These are phyloP conservation scores for Chloroceryle aenea DNA, from an alignment of 2,113 vertebrate genomes.

Conservation along the genomic window DNA sequence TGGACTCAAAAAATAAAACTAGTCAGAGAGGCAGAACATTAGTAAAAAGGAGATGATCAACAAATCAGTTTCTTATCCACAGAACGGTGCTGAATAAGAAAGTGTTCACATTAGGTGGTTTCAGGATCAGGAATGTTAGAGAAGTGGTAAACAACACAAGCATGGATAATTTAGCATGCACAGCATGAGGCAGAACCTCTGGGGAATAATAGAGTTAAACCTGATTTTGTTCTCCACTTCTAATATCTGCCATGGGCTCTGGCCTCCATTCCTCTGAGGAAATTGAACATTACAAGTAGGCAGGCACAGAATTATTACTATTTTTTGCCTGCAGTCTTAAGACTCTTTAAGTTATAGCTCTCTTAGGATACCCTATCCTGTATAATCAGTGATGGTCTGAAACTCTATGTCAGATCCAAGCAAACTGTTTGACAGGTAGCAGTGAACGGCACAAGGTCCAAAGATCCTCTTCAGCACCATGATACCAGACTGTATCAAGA, in stretches of 20 bases:
- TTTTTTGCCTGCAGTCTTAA: background rate
- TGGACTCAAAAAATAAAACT: background rate
- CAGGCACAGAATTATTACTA: background rate
- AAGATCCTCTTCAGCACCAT: background rate
- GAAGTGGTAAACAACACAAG: background rate
- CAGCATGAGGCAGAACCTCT: background rate
- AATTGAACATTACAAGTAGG: background rate
- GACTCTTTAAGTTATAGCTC: background rate
- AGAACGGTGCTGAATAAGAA: background rate
- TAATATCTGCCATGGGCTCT: background rate
- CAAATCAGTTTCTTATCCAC: background rate
- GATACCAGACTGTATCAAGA: background rate
- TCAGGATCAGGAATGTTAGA: background rate
- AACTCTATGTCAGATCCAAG: background rate
- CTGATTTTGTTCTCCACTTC: background rate
- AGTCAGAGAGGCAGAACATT: background rate
- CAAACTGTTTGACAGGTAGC: background rate
- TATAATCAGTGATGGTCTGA: background rate
- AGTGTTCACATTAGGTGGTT: background rate
- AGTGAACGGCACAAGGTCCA: background rate
- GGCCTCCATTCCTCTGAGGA: background rate
- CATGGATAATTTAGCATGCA: background rate
- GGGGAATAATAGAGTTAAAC: background rate
- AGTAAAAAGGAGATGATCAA: background rate
- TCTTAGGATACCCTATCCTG: background rate